Percentiles rank a stretch among this genome's conserved stretches.
phyloP scores from a whole-genome alignment of 2,888 invertebrate genomes.

The Plagodis dolabraria region DNA sequence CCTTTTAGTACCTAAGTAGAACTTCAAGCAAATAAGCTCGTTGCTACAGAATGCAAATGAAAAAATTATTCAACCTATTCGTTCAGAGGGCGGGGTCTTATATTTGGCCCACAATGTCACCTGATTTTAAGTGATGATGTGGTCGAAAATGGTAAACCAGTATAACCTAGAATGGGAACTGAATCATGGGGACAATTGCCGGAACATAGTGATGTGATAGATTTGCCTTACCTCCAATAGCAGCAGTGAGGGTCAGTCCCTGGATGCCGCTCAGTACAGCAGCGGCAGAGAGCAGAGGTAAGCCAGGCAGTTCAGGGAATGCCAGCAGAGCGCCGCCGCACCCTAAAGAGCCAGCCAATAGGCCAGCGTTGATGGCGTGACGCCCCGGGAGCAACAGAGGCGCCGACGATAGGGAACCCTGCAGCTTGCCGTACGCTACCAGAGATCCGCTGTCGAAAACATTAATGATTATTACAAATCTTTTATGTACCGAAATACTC shows the following conservation, averaged over 20 bases:
- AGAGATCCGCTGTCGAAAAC: slow-evolving; percentile 89
- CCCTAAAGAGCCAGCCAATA: slow-evolving; percentile 88
- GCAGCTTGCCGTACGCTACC: slow-evolving; percentile 95
- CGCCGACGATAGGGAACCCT: slow-evolving; percentile 91
- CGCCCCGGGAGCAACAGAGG: slow-evolving; percentile 93
- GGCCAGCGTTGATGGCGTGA: slow-evolving; percentile 89
- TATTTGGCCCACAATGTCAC: too few relatives aligned
- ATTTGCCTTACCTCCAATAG: slow-evolving; percentile 90
- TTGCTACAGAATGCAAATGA: too few relatives aligned
- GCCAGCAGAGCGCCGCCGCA: slow-evolving; percentile 88
- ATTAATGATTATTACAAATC: neutral
- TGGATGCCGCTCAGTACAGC: slow-evolving; percentile 91
- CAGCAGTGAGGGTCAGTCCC: slow-evolving; percentile 94
- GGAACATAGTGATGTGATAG: too few relatives aligned
- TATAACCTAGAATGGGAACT: too few relatives aligned
- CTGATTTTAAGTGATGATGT: too few relatives aligned
- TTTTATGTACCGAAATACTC: neutral
- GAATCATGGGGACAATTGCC: too few relatives aligned
- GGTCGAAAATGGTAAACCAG: too few relatives aligned
- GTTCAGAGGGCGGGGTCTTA: too few relatives aligned
- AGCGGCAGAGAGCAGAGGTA: slow-evolving; percentile 90
- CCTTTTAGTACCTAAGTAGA: too few relatives aligned
- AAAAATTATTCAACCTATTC: too few relatives aligned
- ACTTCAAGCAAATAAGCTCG: too few relatives aligned
- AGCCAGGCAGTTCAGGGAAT: slow-evolving; percentile 87